Percentiles rank a stretch among this genome's conserved stretches.
Evolutionary conservation across 2,113 vertebrate genomes (phyloP).

Genomic region (Nansenia antarctica): DNA sequence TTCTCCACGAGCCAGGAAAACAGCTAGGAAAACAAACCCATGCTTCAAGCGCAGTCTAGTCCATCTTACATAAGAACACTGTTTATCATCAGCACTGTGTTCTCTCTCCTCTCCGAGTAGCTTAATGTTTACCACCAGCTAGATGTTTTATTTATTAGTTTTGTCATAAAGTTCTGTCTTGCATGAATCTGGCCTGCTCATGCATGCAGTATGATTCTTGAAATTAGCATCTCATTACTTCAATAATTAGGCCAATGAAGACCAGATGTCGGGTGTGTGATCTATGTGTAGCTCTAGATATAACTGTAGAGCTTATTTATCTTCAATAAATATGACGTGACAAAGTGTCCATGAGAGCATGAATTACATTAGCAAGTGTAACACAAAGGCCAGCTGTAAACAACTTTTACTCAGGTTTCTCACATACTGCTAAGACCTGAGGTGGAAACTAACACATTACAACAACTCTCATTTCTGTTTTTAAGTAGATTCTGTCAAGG

Average conservation of each 20-base stretch:
- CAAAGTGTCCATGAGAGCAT: slow-evolving; percentile 58
- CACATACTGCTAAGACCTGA: slow-evolving; percentile 4
- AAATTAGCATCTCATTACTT: slow-evolving; percentile 94
- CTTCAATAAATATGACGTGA: slow-evolving; percentile 63
- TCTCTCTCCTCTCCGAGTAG: slow-evolving; percentile 56
- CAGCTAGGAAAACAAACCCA: slow-evolving; percentile 56
- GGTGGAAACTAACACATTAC: no score
- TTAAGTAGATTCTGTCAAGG: no score
- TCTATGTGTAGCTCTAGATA: slow-evolving; percentile 72
- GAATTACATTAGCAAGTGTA: slow-evolving; percentile 46
- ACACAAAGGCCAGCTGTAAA: slow-evolving; percentile 27
- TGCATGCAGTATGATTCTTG: slow-evolving; percentile 86
- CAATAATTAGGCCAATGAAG: slow-evolving; percentile 91
- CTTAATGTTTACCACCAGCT: slow-evolving; percentile 77
- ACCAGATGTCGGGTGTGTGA: slow-evolving; percentile 83
- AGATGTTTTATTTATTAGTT: slow-evolving; percentile 86
- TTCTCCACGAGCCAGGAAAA: slow-evolving; percentile 67
- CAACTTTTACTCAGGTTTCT: slow-evolving; percentile 20
- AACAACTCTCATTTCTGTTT: no score
- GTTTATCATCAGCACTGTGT: slow-evolving; percentile 57
- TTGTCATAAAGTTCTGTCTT: slow-evolving; percentile 81
- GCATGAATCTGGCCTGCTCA: slow-evolving; percentile 78
- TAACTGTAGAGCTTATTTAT: slow-evolving; percentile 71
- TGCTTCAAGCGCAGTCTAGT: slow-evolving; percentile 54
- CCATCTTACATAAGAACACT: slow-evolving; percentile 52